Base-by-base conservation (phyloP, 2,888 invertebrate species). In the Lasioglossum oenotherae region DNA sequence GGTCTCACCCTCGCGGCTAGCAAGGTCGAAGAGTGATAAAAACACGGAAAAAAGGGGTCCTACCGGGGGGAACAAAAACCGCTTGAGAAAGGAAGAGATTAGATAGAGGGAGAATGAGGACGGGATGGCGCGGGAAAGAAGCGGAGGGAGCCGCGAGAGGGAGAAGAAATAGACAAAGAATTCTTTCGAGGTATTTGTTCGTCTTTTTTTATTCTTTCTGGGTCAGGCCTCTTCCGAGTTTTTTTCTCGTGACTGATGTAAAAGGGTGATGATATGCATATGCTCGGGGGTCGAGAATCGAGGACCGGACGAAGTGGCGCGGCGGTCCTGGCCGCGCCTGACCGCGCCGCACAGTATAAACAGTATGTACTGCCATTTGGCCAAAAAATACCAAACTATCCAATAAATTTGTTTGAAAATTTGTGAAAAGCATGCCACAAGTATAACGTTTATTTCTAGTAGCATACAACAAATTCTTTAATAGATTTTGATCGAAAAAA, bases 201-300 rank as follows among this genome's bases (percentile, higher is more conserved):
- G 41, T 69, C 73, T 80, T 78, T 78, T 75, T 72, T 64, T 38
- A 44, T 64, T 75, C 38, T 46, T 82, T 72, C 76, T 76, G 76
- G 85, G 79, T 89, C 84, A 84, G 89, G 76, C 79, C 69, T 81
- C 78, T 85, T 87, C 80, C 77, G 72, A 80, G 57, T 53, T 77
- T 78, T 77, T 78, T 46, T 80, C 46, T 60, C 23, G 19, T 57
- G 76, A 71, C 74, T 67, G 85, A 77, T 57, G 79, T 81, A 87
- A 87, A 67, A 82, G 86, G 87, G 78, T 82, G 85, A 90, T 78
- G 91, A 91, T 90, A 91, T 90, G 91, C 91, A 90, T 90, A 87
- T 87, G 85, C 41, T 79, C 27, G 69, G n/a, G 77, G 69, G 46
- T 74, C 57, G 64, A 35, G 71, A 44, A 64, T 78, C 80, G 23